phyloP scores from a whole-genome alignment of 2,888 invertebrate genomes.

The Eristalinus aeneus region DNA sequence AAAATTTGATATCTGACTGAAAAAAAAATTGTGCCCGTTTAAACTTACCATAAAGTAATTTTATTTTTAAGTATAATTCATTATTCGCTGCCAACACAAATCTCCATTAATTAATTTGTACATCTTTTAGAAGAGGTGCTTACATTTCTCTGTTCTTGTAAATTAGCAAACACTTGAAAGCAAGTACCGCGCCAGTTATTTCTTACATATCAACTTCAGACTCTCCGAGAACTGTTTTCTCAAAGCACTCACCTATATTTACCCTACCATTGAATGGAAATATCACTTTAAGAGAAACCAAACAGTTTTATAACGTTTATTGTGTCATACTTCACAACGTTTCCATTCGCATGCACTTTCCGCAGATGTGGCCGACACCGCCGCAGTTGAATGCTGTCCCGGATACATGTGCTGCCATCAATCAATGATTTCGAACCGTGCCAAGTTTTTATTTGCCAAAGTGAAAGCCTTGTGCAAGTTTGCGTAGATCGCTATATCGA shows the following conservation, averaged over 20 bases:
- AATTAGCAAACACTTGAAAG: background rate
- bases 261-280: background rate
- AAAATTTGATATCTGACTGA: too few species aligned
- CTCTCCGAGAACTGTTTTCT: too few species aligned
- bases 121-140: too few species aligned
- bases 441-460: conserved; percentile 74
- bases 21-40: too few species aligned
- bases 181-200: too few species aligned
- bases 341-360: background rate
- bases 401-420: conserved; percentile 19
- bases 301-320: background rate
- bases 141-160: too few species aligned
- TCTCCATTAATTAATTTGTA: too few species aligned
- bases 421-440: conserved; percentile 75
- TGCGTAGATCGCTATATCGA: conserved; percentile 84
- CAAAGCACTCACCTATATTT: too few species aligned
- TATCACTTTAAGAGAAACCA: background rate
- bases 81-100: too few species aligned
- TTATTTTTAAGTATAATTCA: too few species aligned
- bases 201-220: too few species aligned
- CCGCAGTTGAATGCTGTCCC: background rate
- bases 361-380: background rate
- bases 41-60: too few species aligned
- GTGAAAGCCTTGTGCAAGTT: conserved; percentile 79
- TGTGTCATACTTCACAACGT: background rate